Percentiles rank a stretch among this genome's conserved stretches.
Evolutionary conservation across 23 tunicate genomes (phyloP).

Genomic region (Halocynthia aurantium): DNA sequence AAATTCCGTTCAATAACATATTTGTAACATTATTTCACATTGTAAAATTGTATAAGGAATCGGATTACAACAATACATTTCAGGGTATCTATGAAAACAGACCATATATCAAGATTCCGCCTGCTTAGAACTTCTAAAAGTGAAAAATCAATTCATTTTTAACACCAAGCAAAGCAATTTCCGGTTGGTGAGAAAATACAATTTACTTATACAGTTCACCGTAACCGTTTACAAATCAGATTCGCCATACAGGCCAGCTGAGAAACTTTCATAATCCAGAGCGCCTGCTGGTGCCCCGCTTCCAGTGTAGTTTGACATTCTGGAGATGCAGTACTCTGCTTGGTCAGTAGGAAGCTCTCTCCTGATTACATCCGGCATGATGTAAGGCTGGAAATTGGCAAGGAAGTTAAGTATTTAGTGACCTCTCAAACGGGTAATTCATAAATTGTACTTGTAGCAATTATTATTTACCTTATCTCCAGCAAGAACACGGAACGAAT

Average conservation of each 20-base stretch:
- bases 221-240: slow-evolving; percentile 71
- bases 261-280: slow-evolving; percentile 93
- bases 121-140: no score
- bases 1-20: no score
- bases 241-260: slow-evolving; percentile 97
- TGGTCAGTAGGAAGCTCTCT: slow-evolving; percentile 97
- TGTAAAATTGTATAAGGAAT: no score
- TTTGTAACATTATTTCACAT: no score
- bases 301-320: slow-evolving; percentile 74
- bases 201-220: no score
- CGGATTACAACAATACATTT: no score
- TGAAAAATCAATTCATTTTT: no score
- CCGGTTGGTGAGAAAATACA: no score
- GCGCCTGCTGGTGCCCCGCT: slow-evolving; percentile 78
- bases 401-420: background rate
- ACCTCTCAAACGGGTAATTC: background rate
- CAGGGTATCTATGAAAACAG: no score
- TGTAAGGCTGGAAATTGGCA: slow-evolving; percentile 76
- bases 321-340: slow-evolving; percentile 97
- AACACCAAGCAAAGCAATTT: no score
- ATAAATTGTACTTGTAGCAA: no score
- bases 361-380: slow-evolving; percentile 81
- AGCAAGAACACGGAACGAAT: slow-evolving; percentile 96
- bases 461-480: slow-evolving; percentile 84
- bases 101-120: no score